These are phyloP conservation scores for Lophius americanus DNA, from an alignment of 2,797 vertebrate species.

Conservation along the genomic window DNA sequence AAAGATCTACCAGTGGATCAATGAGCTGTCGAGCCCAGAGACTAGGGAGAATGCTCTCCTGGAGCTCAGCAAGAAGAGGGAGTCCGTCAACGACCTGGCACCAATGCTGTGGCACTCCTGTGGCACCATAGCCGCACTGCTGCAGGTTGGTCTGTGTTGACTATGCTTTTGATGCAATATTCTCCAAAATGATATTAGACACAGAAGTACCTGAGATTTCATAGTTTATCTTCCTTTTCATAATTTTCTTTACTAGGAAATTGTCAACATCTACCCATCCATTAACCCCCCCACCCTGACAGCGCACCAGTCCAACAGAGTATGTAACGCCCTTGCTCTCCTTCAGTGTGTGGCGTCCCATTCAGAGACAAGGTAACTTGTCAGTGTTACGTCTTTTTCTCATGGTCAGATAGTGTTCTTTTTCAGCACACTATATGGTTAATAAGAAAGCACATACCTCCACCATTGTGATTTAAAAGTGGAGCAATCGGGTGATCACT, in stretches of 20 bases:
- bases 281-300: conserved; percentile 95
- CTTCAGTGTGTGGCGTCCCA: conserved; percentile 96
- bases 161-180: neutral
- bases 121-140: conserved; percentile 91
- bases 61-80: conserved; percentile 94
- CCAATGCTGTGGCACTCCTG: conserved; percentile 98
- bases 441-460: too few relatives aligned
- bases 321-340: conserved; percentile 92
- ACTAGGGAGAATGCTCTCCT: conserved; percentile 91
- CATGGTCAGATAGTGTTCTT: too few relatives aligned
- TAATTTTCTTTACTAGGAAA: conserved; percentile 81
- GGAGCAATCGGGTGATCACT: too few relatives aligned
- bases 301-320: conserved; percentile 94
- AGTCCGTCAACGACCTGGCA: conserved; percentile 92
- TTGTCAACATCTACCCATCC: conserved; percentile 97
- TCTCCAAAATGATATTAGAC: neutral
- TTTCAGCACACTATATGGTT: too few relatives aligned
- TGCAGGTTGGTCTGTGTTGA: conserved; percentile 83
- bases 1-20: conserved; percentile 97
- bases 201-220: neutral
- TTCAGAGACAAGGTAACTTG: conserved; percentile 88
- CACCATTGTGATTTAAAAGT: too few relatives aligned
- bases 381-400: too few relatives aligned
- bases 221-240: neutral
- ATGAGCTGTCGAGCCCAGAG: conserved; percentile 93